A percentile compares a stretch with the other conserved stretches of the same genome.
These are phyloP conservation scores for Panurus biarmicus DNA, from an alignment of 2,113 vertebrate species.

Conservation along the genomic window DNA sequence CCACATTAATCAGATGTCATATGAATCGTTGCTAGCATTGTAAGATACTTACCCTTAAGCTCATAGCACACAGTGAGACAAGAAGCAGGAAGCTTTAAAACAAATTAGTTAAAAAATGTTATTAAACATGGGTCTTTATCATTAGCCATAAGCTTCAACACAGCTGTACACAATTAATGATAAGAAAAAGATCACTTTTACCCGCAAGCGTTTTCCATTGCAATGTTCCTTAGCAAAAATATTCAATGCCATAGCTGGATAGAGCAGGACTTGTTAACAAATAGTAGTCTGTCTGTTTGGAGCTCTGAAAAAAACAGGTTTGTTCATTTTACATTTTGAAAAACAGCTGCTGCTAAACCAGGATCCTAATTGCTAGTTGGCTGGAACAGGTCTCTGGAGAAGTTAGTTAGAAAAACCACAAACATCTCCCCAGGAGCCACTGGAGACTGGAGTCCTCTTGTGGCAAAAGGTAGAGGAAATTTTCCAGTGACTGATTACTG, in stretches of 20 bases:
- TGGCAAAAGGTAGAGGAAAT: slow-evolving; percentile 4
- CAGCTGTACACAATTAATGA: not conserved
- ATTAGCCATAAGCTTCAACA: not conserved
- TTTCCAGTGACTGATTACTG: not conserved
- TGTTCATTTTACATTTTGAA: not conserved
- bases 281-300: not conserved
- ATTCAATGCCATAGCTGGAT: not conserved
- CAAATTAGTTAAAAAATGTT: not conserved
- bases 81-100: slow-evolving; percentile 12
- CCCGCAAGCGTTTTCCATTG: not conserved
- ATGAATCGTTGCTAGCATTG: not conserved
- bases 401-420: not conserved
- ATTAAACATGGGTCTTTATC: not conserved
- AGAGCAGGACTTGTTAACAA: not conserved
- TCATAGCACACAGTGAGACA: not conserved
- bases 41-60: slow-evolving; percentile 1
- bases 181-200: not conserved
- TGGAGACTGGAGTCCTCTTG: not conserved
- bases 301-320: not conserved
- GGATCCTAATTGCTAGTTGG: slow-evolving; percentile 23
- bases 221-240: not conserved
- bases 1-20: not conserved
- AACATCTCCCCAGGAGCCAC: not conserved
- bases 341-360: slow-evolving; percentile 36
- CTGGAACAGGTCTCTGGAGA: not conserved